phyloP scores from a whole-genome alignment of 92 coral and sea anemone genomes.

The Actinernus sp. region DNA sequence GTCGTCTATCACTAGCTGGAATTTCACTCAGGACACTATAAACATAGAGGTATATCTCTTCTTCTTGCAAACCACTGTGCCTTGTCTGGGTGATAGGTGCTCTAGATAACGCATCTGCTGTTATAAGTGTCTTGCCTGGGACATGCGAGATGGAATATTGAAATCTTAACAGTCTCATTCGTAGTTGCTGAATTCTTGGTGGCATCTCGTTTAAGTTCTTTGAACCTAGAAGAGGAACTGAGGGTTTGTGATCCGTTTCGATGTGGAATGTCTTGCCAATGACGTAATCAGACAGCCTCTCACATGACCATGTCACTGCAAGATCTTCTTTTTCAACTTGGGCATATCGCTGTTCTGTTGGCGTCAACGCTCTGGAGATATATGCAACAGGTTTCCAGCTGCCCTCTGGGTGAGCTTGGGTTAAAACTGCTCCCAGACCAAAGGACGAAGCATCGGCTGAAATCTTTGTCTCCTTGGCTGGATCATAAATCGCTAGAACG shows the following conservation, averaged over 20 bases:
- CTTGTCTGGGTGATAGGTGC: constrained; percentile 50
- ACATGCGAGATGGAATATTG: constrained; percentile 52
- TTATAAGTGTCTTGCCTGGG: constrained; percentile 50
- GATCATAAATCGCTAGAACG: too few relatives aligned
- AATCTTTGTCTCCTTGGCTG: constrained; percentile 30
- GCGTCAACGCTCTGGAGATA: too few relatives aligned
- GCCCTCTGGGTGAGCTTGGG: background rate
- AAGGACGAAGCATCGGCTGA: too few relatives aligned
- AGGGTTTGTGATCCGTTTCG: too few relatives aligned
- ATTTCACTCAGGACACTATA: constrained; percentile 35
- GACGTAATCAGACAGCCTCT: constrained; percentile 20
- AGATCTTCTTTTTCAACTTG: too few relatives aligned
- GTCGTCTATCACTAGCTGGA: constrained; percentile 55
- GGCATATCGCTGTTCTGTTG: too few relatives aligned
- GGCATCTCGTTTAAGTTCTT: constrained; percentile 42
- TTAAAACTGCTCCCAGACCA: too few relatives aligned
- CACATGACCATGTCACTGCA: too few relatives aligned
- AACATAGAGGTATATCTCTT: constrained; percentile 64
- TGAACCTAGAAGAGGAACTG: too few relatives aligned
- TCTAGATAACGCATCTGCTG: constrained; percentile 52
- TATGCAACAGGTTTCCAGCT: constrained; percentile 10
- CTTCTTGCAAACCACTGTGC: constrained; percentile 60
- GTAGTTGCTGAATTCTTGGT: constrained; percentile 53
- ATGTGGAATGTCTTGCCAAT: constrained; percentile 38
- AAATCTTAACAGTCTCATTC: constrained; percentile 51